Evolutionary conservation across 2,113 vertebrate species (phyloP).

Genomic region (Galbula dea): DNA sequence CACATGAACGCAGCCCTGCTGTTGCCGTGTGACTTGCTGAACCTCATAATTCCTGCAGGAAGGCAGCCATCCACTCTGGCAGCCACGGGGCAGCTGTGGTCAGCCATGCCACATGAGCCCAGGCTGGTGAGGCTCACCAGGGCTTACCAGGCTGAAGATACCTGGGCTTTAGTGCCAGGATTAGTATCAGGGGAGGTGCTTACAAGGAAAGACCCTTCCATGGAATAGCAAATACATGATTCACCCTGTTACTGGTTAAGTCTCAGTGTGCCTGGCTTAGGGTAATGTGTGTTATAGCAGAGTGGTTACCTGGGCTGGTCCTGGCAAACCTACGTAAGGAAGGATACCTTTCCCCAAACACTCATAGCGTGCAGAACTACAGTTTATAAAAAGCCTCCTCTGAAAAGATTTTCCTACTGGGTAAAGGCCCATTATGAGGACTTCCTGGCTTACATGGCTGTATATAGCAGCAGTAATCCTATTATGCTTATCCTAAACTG

Average conservation of each 20-base stretch:
- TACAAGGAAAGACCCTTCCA: background rate
- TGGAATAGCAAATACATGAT: accelerated
- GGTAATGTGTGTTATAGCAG: accelerated
- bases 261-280: background rate
- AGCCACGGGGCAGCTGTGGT: background rate
- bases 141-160: background rate
- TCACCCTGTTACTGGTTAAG: accelerated
- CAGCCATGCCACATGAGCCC: accelerated
- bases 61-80: accelerated
- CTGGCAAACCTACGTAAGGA: background rate
- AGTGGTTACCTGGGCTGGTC: background rate
- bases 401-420: constrained; percentile 43
- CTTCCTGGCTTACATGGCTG: constrained; percentile 67
- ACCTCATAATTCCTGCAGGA: accelerated
- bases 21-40: background rate
- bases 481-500: constrained; percentile 70
- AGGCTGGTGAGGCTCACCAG: accelerated
- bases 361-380: background rate
- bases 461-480: constrained; percentile 69
- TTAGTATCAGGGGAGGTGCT: background rate
- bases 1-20: background rate
- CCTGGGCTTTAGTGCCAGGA: background rate
- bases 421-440: constrained; percentile 61
- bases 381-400: constrained; percentile 17
- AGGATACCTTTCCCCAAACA: background rate